phyloP scores from a whole-genome alignment of 2,888 invertebrate species.

The Physocephala rufipes region DNA sequence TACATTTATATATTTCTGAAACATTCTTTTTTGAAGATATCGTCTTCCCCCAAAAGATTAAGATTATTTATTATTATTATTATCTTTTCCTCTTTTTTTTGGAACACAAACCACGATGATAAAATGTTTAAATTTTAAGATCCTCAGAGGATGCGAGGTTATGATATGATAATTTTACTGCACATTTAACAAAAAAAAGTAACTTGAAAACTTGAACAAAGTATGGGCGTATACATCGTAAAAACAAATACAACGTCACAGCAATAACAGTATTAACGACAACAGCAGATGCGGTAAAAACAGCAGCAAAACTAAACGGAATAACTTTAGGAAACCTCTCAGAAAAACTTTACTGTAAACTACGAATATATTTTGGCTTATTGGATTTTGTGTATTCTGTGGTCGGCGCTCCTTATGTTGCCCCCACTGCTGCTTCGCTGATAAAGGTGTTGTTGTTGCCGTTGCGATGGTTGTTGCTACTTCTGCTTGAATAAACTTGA shows the following conservation, averaged over 20 bases:
- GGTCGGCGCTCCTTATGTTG: background rate
- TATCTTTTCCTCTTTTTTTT: no score
- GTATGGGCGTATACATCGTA: constrained; percentile 1
- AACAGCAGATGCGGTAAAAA: background rate
- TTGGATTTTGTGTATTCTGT: no score
- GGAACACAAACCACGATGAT: no score
- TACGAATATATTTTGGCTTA: no score
- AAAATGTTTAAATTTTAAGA: no score
- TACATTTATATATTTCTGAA: background rate
- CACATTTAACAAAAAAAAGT: background rate
- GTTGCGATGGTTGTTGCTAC: background rate
- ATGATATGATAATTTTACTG: no score
- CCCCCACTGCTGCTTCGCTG: background rate
- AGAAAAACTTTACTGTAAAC: no score
- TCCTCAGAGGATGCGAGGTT: no score
- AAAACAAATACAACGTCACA: background rate
- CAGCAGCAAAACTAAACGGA: background rate
- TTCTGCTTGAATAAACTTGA: background rate
- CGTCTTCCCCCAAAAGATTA: no score
- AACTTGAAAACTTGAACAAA: background rate
- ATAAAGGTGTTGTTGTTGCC: background rate
- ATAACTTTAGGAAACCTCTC: background rate
- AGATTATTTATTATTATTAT: no score
- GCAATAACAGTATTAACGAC: background rate
- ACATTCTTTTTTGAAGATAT: background rate